Base-by-base conservation (phyloP, 1,140 invertebrate species). In the Meloidogyne hapla region DNA sequence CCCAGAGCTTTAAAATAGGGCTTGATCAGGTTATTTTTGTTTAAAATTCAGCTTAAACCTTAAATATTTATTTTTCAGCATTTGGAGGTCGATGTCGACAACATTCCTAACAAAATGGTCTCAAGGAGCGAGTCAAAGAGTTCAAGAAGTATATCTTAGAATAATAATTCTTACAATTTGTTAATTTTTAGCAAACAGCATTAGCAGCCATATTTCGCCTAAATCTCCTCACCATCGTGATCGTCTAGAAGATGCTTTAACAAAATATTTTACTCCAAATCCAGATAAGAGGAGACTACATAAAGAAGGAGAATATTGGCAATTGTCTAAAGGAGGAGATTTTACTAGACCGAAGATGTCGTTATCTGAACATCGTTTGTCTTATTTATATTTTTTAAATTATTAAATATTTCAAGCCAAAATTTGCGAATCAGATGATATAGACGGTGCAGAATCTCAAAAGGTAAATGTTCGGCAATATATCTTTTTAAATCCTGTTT, bases 251-350 rank as follows among this genome's bases (percentile, higher is more conserved):
- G 79, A 80, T 63, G 75, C 79, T 23, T 71, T 80, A 23, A 75
- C 79, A n/a, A 75, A 81, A 21, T 80, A 82, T 45, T 80, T 80
- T 67, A 77, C 62, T 25, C 62, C 79, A 15, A 81, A 77, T 61
- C 66, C 74, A n/a, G 74, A 82, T 25, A 64, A 69, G 40, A 42
- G 79, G n/a, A 28, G 79, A 69, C 56, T 48, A 66, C 79, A 80
- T 45, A 69, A 71, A 61, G 80, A 82, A 72, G 79, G 79, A 13
- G 68, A 80, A 70, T 80, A 80, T 61, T 61, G 80, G 23, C 72
- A 76, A 5, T 42, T 80, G 4, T 61, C 69, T n/a, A 82, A 75
- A 25, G 79, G 79, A 6, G 71, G 63, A 23, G 28, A 45, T 40
- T 40, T 26, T 66, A n/a, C 18, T 21, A 66, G 38, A 8, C 65